Conservation (phyloP, 1,140 invertebrate genomes). For the Drosophila insularis region DNA sequence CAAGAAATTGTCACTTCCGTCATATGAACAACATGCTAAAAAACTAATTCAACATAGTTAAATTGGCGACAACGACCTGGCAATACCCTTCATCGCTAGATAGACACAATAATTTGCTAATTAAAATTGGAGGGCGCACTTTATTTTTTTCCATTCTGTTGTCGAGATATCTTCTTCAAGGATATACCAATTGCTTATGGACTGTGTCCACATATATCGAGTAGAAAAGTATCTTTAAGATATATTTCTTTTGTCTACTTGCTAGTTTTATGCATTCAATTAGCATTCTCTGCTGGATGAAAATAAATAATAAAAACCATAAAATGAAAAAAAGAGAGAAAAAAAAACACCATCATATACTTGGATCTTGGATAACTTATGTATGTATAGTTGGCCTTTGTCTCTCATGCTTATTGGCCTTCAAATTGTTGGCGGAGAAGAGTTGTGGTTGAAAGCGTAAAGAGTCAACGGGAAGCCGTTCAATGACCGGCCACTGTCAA, state of each 20-base stretch:
- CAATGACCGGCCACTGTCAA: conserved; percentile 12
- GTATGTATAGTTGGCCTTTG: conserved; percentile 10
- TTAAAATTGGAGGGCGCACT: not conserved
- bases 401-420: conserved; percentile 4
- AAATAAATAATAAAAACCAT: conserved; percentile 1
- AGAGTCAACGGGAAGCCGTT: conserved; percentile 4
- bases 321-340: not conserved
- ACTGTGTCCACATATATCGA: not conserved
- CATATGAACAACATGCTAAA: conserved; percentile 2
- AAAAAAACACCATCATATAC: not conserved
- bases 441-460: not conserved
- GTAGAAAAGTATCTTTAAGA: not conserved
- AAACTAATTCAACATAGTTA: not conserved
- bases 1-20: not conserved
- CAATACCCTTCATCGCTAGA: no score
- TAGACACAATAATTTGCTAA: no score
- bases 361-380: conserved; percentile 1
- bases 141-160: no score
- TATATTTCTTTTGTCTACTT: not conserved
- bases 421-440: not conserved
- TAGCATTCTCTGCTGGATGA: conserved; percentile 5
- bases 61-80: no score
- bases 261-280: conserved; percentile 1
- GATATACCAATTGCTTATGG: not conserved
- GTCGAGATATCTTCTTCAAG: not conserved